A percentile compares a stretch with the other conserved stretches of the same genome.
Evolutionary conservation across 2,113 vertebrate genomes (phyloP).

Genomic region (Sitta europaea): DNA sequence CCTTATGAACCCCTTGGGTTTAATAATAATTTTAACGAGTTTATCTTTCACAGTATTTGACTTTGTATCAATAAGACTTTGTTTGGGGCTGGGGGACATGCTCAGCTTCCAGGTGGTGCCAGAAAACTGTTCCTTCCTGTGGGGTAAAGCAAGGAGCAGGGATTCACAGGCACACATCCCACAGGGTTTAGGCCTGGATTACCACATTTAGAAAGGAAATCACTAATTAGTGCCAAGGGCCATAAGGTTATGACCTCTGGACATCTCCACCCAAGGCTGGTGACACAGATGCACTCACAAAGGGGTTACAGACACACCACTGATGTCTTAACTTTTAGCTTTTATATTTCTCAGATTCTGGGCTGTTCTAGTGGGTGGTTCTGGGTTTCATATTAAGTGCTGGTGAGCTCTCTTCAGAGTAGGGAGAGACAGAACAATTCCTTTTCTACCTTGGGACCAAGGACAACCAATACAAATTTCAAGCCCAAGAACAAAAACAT

Average conservation of each 20-base stretch:
- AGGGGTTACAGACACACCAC: not conserved
- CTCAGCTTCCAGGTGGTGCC: not conserved
- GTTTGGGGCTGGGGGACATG: fast-evolving
- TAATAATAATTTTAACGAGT: not conserved
- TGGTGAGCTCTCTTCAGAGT: too few relatives aligned
- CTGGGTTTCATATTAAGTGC: too few relatives aligned
- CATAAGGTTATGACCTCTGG: too few relatives aligned
- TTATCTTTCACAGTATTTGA: not conserved
- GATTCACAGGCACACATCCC: not conserved
- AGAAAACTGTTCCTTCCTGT: not conserved
- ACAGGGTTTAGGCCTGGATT: not conserved
- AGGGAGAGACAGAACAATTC: too few relatives aligned
- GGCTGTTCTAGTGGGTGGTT: too few relatives aligned
- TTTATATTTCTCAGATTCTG: too few relatives aligned
- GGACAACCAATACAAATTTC: too few relatives aligned
- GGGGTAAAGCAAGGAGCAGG: not conserved
- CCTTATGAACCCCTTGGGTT: not conserved
- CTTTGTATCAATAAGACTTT: not conserved
- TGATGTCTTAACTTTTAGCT: too few relatives aligned
- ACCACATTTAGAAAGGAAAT: too few relatives aligned
- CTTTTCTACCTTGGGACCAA: too few relatives aligned
- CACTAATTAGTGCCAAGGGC: not conserved
- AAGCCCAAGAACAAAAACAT: too few relatives aligned
- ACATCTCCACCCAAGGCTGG: not conserved
- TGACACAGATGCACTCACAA: fast-evolving